Conservation (phyloP, 2,888 invertebrate genomes). For the Elmis aenea region DNA sequence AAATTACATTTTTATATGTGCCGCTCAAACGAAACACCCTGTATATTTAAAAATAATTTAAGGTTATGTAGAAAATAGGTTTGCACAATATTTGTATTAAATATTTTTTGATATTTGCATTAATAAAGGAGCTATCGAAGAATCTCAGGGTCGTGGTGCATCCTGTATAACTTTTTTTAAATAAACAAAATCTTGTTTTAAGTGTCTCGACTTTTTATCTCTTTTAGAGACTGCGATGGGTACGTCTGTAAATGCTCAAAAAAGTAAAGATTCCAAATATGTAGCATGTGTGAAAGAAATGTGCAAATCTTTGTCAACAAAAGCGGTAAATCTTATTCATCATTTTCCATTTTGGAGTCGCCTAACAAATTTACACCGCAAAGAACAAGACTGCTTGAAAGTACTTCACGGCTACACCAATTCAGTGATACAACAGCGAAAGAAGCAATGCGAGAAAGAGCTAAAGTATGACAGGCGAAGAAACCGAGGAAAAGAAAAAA, state of each 20-base stretch:
- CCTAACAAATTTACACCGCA: constrained; percentile 53
- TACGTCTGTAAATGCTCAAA: constrained; percentile 65
- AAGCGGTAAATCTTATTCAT: constrained; percentile 49
- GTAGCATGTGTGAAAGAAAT: constrained; percentile 62
- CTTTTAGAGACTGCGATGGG: constrained; percentile 79
- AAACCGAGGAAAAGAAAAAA: constrained; percentile 55
- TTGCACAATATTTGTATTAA: no score
- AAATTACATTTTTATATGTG: no score
- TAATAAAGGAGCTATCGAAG: no score
- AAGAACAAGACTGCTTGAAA: constrained; percentile 48
- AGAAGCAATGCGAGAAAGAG: constrained; percentile 29
- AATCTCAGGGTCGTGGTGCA: no score
- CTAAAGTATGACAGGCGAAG: constrained; percentile 13
- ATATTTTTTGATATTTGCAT: no score
- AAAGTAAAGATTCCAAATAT: constrained; percentile 62
- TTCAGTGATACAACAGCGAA: constrained; percentile 50
- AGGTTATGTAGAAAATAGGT: no score
- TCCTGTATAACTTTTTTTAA: no score
- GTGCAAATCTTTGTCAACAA: constrained; percentile 45
- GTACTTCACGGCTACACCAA: constrained; percentile 54
- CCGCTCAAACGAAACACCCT: no score
- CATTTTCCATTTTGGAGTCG: no score
- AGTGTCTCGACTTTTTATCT: background rate
- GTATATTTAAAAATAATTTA: no score
- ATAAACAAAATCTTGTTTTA: background rate